Conservation (phyloP, 2,888 invertebrate genomes). For the Rugalucina vietnamica region DNA sequence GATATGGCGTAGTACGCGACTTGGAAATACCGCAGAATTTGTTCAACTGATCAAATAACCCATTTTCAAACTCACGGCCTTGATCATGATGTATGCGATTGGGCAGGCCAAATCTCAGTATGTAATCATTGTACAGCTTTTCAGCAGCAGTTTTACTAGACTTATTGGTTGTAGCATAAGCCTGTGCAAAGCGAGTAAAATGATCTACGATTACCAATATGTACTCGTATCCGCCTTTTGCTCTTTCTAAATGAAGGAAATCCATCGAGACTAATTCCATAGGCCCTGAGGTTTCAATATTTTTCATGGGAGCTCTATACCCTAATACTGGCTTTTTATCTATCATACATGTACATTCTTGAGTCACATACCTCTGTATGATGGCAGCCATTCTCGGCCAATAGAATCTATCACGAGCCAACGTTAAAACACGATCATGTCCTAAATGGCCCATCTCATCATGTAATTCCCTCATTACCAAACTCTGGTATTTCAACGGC, state of each 20-base stretch:
- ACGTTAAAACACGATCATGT: conserved; percentile 15
- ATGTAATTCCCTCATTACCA: conserved; percentile 28
- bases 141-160: conserved; percentile 26
- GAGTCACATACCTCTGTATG: conserved; percentile 25
- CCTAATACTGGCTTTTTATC: conserved; percentile 12
- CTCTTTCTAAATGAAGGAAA: conserved; percentile 28
- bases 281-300: conserved; percentile 23
- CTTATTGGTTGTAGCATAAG: conserved; percentile 32
- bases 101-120: conserved; percentile 20
- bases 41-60: neutral
- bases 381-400: conserved; percentile 41
- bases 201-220: conserved; percentile 32
- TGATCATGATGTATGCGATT: conserved; percentile 33
- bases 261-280: conserved; percentile 34
- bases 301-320: conserved; percentile 12
- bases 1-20: conserved; percentile 32
- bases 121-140: conserved; percentile 34
- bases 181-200: conserved; percentile 32
- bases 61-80: conserved; percentile 37
- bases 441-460: conserved; percentile 35
- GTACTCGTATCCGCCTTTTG: conserved; percentile 30
- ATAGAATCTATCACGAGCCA: conserved; percentile 31
- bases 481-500: conserved; percentile 22
- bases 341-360: conserved; percentile 23
- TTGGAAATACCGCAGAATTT: conserved; percentile 21